phyloP scores from a whole-genome alignment of 2,797 vertebrate genomes.

The Tarsius wallacei region DNA sequence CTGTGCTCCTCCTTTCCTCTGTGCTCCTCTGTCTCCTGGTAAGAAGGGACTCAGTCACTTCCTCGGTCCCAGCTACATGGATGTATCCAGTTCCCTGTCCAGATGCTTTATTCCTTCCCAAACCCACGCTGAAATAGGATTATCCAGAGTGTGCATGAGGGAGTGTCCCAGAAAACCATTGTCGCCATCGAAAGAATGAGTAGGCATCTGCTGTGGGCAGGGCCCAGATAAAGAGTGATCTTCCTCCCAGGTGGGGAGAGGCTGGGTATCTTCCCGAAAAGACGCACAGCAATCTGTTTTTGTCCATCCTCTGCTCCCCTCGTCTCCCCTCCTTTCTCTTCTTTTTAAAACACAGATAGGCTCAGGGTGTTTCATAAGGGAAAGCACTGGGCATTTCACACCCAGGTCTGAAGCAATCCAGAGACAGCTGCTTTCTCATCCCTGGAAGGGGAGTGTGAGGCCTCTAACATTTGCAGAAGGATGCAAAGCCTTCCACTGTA shows the following conservation, averaged over 20 bases:
- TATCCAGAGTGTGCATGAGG: not conserved
- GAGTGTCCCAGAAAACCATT: not conserved
- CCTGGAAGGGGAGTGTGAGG: not conserved
- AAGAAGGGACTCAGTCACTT: not conserved
- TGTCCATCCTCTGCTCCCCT: not conserved
- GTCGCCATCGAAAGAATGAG: not conserved
- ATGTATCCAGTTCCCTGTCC: not conserved
- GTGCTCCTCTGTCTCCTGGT: not conserved
- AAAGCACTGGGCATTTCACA: constrained; percentile 1
- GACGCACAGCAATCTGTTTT: not conserved
- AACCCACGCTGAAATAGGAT: not conserved
- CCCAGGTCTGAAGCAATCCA: not conserved
- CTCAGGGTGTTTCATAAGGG: not conserved
- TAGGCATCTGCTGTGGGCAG: constrained; percentile 1
- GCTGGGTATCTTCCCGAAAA: not conserved
- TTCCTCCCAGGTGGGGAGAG: not conserved
- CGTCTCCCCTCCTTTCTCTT: too few relatives aligned
- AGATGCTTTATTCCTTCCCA: not conserved
- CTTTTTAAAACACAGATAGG: not conserved
- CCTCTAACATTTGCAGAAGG: not conserved
- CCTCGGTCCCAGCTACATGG: fast-evolving
- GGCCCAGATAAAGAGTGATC: not conserved
- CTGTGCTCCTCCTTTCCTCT: not conserved
- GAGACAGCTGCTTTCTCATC: not conserved
- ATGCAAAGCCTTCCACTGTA: not conserved